These are phyloP conservation scores for Manis pentadactyla DNA, from an alignment of 2,797 vertebrate species.

Conservation along the genomic window DNA sequence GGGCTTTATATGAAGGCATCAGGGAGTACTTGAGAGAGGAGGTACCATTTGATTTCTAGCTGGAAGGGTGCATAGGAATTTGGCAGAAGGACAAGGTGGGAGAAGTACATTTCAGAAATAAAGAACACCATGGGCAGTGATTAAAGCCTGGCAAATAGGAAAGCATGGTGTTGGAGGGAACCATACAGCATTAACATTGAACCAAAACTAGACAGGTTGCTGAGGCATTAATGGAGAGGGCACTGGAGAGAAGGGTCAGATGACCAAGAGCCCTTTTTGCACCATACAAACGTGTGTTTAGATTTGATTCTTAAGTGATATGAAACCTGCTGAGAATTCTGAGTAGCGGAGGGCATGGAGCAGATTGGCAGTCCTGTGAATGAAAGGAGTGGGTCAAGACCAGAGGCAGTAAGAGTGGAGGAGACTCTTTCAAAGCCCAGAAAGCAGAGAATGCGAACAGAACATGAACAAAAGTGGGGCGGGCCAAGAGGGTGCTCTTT, in stretches of 20 bases:
- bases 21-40: neutral
- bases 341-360: no score
- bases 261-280: neutral
- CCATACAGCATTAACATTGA: neutral
- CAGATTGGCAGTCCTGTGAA: neutral
- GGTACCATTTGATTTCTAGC: neutral
- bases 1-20: neutral
- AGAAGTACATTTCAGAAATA: neutral
- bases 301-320: neutral
- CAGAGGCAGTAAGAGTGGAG: neutral
- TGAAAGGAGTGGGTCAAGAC: neutral
- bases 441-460: neutral
- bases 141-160: neutral
- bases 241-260: neutral
- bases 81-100: no score
- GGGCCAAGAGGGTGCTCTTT: neutral
- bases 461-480: neutral
- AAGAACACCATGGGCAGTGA: neutral
- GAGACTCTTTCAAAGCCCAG: neutral
- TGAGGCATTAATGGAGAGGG: neutral
- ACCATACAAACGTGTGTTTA: neutral
- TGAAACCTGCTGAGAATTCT: neutral
- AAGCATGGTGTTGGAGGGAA: no score
- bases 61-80: neutral
- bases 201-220: neutral